A percentile compares a stretch with the other conserved stretches of the same genome.
Evolutionary conservation across 92 coral and sea anemone genomes (phyloP).

Genomic region (Diadumene lineata): DNA sequence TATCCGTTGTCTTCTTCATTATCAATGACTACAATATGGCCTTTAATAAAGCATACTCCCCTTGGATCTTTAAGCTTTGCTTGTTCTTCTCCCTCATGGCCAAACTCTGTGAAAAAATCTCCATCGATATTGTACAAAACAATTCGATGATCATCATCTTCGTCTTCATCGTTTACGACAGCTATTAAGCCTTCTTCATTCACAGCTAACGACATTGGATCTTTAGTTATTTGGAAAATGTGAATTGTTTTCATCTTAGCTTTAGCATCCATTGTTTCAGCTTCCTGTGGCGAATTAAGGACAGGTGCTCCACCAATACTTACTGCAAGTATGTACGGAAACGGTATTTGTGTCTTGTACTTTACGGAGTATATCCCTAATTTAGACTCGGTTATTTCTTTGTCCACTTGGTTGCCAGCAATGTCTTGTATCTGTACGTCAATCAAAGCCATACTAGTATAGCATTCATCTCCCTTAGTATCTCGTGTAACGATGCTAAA

Average conservation of each 20-base stretch:
- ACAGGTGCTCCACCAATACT: conserved; percentile 11
- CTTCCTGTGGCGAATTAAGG: conserved; percentile 14
- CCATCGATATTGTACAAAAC: neutral
- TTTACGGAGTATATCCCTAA: conserved; percentile 3
- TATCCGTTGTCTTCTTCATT: fast-evolving
- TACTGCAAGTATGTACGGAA: conserved; percentile 4
- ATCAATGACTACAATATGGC: neutral
- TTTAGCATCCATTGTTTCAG: neutral
- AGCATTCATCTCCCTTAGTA: conserved; percentile 4
- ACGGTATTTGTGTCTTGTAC: conserved; percentile 1
- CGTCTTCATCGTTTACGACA: neutral
- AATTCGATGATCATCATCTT: neutral
- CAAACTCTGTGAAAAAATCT: neutral
- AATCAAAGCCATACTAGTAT: neutral
- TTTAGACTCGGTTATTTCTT: neutral
- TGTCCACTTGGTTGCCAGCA: conserved; percentile 10
- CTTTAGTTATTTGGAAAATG: neutral
- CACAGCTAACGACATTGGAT: neutral
- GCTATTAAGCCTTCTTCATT: neutral
- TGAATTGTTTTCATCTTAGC: neutral
- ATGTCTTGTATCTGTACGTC: conserved; percentile 6
- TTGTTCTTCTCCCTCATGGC: conserved; percentile 4
- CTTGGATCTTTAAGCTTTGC: conserved; percentile 2
- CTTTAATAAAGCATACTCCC: neutral
- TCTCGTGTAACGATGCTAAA: neutral